Base-by-base conservation (phyloP, 1,140 invertebrate genomes). In the Lepidotrigona ventralis region DNA sequence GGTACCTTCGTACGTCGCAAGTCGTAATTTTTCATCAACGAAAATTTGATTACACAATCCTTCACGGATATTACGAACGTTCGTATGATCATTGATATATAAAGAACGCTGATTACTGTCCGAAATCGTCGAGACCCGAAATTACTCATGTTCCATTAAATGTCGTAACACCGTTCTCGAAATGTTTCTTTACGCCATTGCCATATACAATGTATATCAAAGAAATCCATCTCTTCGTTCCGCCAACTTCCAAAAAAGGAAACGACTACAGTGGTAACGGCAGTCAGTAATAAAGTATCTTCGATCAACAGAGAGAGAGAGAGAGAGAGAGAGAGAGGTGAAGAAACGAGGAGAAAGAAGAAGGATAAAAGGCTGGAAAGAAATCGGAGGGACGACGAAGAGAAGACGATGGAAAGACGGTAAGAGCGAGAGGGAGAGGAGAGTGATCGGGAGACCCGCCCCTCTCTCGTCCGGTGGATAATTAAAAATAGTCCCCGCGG, bases 401-500 rank as follows among this genome's bases (percentile, higher is more conserved):
- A 60, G n/a, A 33, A 39, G 69, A 66, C 39, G 29, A 58, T 58
- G 69, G 69, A 72, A 75, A 68, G 63, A 21, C 14, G 76, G 8
- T 46, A 46, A 8, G 39, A 4, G 26, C 78, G 82, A 17, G 5
- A 19, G 15, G 54, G 54, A 56, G 54, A 19, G 54, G 6, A 17
- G 14, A 71, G n/a, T 72, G 63, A 79, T 79, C 73, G 79, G 76
- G 26, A 70, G 78, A 21, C 60, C 83, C 85, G 76, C 78, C 86
- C 85, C 83, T 80, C 89, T 85, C 66, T 81, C 85, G 56, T 89
- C 86, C 90, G 83, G 84, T 85, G 89, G 91, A 93, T 94, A 94
- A 94, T 94, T 94, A 94, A 94, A 94, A 94, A 94, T 93, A 94
- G 93, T 94, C 93, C 91, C 89, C 90, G 89, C 89, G 90, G 89